Conservation (phyloP, 2,888 invertebrate species). For the Maniola hyperantus region DNA sequence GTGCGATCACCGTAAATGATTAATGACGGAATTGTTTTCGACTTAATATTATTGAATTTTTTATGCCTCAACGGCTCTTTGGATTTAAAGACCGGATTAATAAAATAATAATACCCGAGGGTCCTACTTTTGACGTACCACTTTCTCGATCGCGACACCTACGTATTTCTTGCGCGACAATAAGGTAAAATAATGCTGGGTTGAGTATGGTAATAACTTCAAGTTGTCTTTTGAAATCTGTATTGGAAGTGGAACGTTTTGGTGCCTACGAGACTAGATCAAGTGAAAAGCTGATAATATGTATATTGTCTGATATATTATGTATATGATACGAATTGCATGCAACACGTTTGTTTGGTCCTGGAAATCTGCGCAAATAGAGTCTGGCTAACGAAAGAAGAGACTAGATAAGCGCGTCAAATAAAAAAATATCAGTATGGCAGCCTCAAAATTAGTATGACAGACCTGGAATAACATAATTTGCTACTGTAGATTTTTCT, state of each 20-base stretch:
- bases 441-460: too few species aligned
- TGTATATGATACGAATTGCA: too few species aligned
- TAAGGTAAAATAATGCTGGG: neutral
- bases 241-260: neutral
- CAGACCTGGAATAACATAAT: too few species aligned
- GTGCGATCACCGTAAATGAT: neutral
- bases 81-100: constrained; percentile 2
- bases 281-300: too few species aligned
- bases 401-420: too few species aligned
- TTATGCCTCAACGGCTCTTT: neutral
- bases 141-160: constrained; percentile 8
- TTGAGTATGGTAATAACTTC: neutral
- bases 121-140: constrained; percentile 1
- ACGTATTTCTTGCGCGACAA: constrained; percentile 2
- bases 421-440: too few species aligned
- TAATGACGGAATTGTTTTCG: neutral
- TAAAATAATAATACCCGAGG: neutral
- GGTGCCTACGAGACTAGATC: too few species aligned
- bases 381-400: too few species aligned
- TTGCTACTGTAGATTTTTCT: too few species aligned
- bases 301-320: too few species aligned
- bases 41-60: neutral
- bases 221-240: neutral
- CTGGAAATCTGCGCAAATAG: too few species aligned
- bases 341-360: too few species aligned